A percentile compares a stretch with the other conserved stretches of the same genome.
Conservation (phyloP, 2,888 invertebrate species). For the Drosophila subquinaria region DNA sequence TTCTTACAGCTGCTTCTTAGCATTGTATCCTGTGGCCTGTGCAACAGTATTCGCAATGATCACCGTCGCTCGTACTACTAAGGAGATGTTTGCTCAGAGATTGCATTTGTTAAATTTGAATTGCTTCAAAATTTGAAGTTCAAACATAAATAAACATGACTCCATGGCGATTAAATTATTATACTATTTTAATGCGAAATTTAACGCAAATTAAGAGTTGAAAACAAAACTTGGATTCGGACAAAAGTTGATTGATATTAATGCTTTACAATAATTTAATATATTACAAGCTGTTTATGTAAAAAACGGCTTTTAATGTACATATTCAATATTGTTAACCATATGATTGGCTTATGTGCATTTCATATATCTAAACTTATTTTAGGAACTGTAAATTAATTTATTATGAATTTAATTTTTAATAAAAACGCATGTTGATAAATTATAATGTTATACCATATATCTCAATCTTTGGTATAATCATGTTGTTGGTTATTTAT, state of each 20-base stretch:
- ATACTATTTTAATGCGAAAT: constrained; percentile 21
- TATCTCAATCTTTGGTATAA: not conserved
- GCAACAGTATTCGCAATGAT: constrained; percentile 94
- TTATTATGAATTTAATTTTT: constrained; percentile 51
- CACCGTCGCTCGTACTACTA: constrained; percentile 89
- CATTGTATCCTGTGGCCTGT: constrained; percentile 93
- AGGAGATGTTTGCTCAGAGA: constrained; percentile 59
- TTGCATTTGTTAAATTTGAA: constrained; percentile 49
- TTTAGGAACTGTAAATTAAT: constrained; percentile 47
- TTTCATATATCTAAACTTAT: constrained; percentile 15
- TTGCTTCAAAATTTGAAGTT: no score
- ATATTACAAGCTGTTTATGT: constrained; percentile 11
- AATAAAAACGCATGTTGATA: constrained; percentile 34
- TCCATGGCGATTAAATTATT: constrained; percentile 37
- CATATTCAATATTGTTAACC: constrained; percentile 22
- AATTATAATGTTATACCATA: not conserved
- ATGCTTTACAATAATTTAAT: constrained; percentile 2
- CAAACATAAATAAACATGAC: constrained; percentile 15
- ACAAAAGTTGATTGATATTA: constrained; percentile 16
- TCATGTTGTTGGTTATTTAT: not conserved
- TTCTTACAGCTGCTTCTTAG: constrained; percentile 87
- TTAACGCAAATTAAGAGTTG: constrained; percentile 2
- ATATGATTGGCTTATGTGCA: constrained; percentile 15
- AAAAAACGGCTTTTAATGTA: constrained; percentile 24
- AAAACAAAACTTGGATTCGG: not conserved